Evolutionary conservation across 2,888 invertebrate genomes (phyloP).

Genomic region (Lasioglossum oenotherae): DNA sequence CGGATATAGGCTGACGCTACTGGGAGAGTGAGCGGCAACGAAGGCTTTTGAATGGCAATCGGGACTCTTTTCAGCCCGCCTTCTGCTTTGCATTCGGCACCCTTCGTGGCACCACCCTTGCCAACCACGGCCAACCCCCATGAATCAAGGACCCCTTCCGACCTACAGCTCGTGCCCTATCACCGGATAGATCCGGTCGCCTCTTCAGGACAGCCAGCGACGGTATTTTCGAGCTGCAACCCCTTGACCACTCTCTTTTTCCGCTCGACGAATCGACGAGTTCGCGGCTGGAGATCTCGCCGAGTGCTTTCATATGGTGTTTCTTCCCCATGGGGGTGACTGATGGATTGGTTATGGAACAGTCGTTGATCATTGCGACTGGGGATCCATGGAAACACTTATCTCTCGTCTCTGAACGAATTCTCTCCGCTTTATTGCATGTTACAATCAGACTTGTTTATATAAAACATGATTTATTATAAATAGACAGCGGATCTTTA

Average conservation of each 20-base stretch:
- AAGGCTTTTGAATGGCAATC: constrained; percentile 58
- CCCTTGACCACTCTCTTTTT: constrained; percentile 56
- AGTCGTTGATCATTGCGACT: not conserved
- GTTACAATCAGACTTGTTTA: not conserved
- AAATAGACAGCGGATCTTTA: no score
- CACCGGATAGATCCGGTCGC: constrained; percentile 37
- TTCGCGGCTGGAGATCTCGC: constrained; percentile 4
- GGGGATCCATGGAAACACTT: not conserved
- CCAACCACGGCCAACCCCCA: constrained; percentile 50
- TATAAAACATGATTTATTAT: not conserved
- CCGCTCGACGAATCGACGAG: constrained; percentile 45
- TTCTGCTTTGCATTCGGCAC: constrained; percentile 56
- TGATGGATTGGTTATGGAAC: not conserved
- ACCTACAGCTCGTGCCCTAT: constrained; percentile 58
- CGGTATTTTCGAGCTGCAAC: constrained; percentile 44
- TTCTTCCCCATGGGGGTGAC: not conserved
- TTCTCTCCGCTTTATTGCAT: not conserved
- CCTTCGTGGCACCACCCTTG: constrained; percentile 45
- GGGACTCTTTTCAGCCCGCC: constrained; percentile 49
- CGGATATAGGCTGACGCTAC: not conserved
- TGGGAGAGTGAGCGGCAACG: constrained; percentile 28
- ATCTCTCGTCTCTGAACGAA: not conserved
- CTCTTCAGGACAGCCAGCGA: constrained; percentile 40
- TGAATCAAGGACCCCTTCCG: constrained; percentile 53
- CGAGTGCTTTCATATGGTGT: constrained; percentile 8